A percentile compares a stretch with the other conserved stretches of the same genome.
phyloP scores from a whole-genome alignment of 2,797 vertebrate genomes.

The Carapus acus region DNA sequence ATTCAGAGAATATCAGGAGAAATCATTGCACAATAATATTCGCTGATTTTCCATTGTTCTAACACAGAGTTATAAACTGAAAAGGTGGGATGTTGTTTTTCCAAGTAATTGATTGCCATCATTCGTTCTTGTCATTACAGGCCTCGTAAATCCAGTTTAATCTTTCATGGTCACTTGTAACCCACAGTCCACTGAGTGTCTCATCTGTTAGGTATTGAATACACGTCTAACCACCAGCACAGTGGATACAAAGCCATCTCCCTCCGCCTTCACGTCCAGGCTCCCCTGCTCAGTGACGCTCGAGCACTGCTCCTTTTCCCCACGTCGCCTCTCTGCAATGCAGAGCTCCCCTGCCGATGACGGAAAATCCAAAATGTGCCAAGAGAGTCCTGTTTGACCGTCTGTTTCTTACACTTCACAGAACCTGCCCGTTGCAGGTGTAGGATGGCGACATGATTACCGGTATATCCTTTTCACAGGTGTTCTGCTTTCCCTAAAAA shows the following conservation, averaged over 20 bases:
- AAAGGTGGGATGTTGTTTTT: too few relatives aligned
- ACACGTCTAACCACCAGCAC: slow-evolving; percentile 10
- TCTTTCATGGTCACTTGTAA: slow-evolving; percentile 23
- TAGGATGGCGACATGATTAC: slow-evolving; percentile 21
- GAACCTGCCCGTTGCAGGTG: slow-evolving; percentile 37
- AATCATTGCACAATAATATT: too few relatives aligned
- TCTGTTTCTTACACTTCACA: slow-evolving; percentile 45
- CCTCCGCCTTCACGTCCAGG: slow-evolving; percentile 24
- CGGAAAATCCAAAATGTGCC: slow-evolving; percentile 68
- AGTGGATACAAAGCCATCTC: too few relatives aligned
- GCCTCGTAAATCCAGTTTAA: slow-evolving; percentile 27
- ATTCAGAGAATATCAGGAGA: background rate
- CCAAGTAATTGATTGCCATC: too few relatives aligned
- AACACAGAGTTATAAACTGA: too few relatives aligned
- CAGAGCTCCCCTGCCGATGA: slow-evolving; percentile 73
- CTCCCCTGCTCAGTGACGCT: slow-evolving; percentile 41
- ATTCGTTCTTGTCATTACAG: too few relatives aligned
- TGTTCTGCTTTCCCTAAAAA: too few relatives aligned
- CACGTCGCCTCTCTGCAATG: slow-evolving; percentile 67
- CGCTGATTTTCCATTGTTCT: too few relatives aligned
- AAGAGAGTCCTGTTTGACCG: slow-evolving; percentile 53
- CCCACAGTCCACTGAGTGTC: slow-evolving; percentile 10
- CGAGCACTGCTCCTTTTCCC: slow-evolving; percentile 25
- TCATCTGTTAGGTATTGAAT: slow-evolving; percentile 12
- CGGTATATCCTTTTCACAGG: slow-evolving; percentile 19